phyloP scores from a whole-genome alignment of 2,113 vertebrate genomes.

The Rhipidura dahli region DNA sequence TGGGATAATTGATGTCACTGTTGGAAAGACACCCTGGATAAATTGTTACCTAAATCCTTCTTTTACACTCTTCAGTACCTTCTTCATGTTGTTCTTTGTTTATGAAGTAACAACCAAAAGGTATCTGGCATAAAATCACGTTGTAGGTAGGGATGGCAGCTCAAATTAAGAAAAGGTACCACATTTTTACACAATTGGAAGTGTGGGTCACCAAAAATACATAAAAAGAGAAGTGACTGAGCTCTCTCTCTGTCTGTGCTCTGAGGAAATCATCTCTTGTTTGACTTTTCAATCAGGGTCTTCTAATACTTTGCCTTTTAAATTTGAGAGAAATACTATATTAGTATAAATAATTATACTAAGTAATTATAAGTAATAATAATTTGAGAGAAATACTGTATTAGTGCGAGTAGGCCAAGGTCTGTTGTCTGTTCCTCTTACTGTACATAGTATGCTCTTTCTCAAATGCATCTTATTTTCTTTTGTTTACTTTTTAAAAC shows the following conservation, averaged over 20 bases:
- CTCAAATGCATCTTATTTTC: background rate
- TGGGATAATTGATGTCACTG: background rate
- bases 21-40: background rate
- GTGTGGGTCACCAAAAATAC: background rate
- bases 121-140: background rate
- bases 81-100: background rate
- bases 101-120: background rate
- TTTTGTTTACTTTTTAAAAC: background rate
- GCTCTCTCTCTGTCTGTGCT: background rate
- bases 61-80: background rate
- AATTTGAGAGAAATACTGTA: background rate
- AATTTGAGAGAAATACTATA: background rate
- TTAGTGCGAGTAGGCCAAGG: background rate
- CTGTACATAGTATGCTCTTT: background rate
- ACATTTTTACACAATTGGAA: background rate
- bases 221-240: background rate
- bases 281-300: background rate
- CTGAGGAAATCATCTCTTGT: background rate
- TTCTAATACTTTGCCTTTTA: background rate
- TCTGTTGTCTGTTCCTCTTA: background rate
- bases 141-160: background rate
- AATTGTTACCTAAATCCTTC: background rate
- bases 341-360: no score
- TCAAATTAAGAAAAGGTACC: background rate
- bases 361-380: no score